These are phyloP conservation scores for Drosophila meridiana DNA, from an alignment of 2,888 invertebrate genomes.

Conservation along the genomic window DNA sequence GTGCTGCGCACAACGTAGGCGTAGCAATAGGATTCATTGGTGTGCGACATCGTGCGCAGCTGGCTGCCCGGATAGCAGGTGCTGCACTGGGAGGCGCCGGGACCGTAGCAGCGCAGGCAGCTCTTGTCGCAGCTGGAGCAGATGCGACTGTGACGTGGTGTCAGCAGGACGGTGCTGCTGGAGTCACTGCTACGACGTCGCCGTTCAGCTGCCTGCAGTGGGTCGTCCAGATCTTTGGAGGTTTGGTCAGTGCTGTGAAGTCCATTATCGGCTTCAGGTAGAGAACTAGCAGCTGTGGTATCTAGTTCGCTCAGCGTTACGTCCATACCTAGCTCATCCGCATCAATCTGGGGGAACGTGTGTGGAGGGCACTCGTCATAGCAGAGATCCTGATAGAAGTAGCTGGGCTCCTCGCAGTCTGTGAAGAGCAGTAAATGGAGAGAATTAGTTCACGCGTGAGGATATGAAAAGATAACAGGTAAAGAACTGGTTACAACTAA, in stretches of 20 bases:
- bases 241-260: slow-evolving; percentile 4
- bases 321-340: slow-evolving; percentile 32
- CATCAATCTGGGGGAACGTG: slow-evolving; percentile 58
- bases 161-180: slow-evolving; percentile 29
- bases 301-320: slow-evolving; percentile 1
- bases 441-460: neutral
- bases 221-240: slow-evolving; percentile 56
- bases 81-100: slow-evolving; percentile 81
- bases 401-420: slow-evolving; percentile 82
- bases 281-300: neutral
- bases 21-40: slow-evolving; percentile 82
- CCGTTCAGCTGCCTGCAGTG: slow-evolving; percentile 76
- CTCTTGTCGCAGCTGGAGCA: slow-evolving; percentile 81
- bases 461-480: neutral
- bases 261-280: neutral
- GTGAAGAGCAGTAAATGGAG: slow-evolving; percentile 24
- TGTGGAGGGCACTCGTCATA: slow-evolving; percentile 82
- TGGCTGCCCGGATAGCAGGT: slow-evolving; percentile 82
- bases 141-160: slow-evolving; percentile 36
- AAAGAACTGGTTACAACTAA: slow-evolving; percentile 19
- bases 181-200: slow-evolving; percentile 38
- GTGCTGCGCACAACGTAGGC: slow-evolving; percentile 82
- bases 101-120: slow-evolving; percentile 83
- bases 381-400: slow-evolving; percentile 81
- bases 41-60: slow-evolving; percentile 65